Evolutionary conservation across 2,797 vertebrate species (phyloP), one percentile per base, ranked within the genome.

Genomic region (Sternotherus odoratus): DNA sequence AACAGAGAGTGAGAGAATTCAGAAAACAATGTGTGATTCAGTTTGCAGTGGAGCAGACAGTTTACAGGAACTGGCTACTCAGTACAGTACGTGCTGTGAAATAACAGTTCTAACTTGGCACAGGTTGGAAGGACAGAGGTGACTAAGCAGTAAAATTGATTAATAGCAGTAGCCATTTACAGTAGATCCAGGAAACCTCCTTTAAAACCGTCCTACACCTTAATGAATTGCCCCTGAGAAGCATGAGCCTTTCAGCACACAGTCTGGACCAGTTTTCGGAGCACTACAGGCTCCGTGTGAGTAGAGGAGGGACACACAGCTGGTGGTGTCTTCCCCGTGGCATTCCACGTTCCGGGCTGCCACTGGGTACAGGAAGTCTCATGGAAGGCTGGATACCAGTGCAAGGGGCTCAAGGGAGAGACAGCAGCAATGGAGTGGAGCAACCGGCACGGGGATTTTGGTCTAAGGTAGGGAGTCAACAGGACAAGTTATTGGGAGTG

Each of bases 61-160:
- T 94, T 96, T 92, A 92, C 92, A 96, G 95, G 95, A 96, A 96
- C 94, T 88, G 86, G 39, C 82, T 96, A 86, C 86, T 90, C 82
- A 2, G 96, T 95, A 97, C 96, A 92, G 96, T 95, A 97, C 95
- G 83, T 97, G 91, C 97, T 96, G 96, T 97, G 96, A 96, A 97
- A 89, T 66, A 91, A 94, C 94, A 95, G 91, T 92, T 95, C 97
- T 95, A 94, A 72, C 89, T 96, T 96, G 96, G 93, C 95, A 85
- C 87, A 33, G 75, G 8, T 85, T 92, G 93, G 91, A 89, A 95
- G 96, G 96, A 96, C 88, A 97, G 94, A 91, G 86, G 95, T 97
- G 97, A 97, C 96, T 96, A 97, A 97, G 95, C 95, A 95, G 78
- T 93, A 75, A 53, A 17, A 2, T 43, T 96, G 94, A 97, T 97